These are phyloP conservation scores for Clanis bilineata DNA, from an alignment of 2,888 invertebrate species.

Conservation along the genomic window DNA sequence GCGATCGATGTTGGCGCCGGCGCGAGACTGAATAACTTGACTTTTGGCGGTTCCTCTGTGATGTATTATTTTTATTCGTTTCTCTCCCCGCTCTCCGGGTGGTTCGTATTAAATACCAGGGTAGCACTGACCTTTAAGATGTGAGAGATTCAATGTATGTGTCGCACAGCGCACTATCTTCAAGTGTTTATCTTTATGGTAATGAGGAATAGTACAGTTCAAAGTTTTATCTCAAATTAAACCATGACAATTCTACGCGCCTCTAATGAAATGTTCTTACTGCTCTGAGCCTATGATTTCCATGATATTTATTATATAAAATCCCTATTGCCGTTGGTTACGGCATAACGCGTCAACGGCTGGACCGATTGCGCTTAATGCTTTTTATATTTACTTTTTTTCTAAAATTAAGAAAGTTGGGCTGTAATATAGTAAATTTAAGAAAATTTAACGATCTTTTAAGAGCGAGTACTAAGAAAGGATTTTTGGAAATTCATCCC, in stretches of 20 bases:
- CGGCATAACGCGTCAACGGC: too few species aligned
- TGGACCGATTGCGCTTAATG: too few species aligned
- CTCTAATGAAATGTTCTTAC: too few species aligned
- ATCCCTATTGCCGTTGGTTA: too few species aligned
- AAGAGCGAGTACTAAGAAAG: too few species aligned
- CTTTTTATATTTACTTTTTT: too few species aligned
- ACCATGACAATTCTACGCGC: not conserved
- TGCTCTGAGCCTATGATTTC: too few species aligned
- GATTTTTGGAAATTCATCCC: too few species aligned
- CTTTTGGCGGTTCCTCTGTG: conserved; percentile 50
- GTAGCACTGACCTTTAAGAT: conserved; percentile 9
- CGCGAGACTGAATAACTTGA: conserved; percentile 60
- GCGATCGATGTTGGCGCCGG: conserved; percentile 70
- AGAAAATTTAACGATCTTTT: too few species aligned
- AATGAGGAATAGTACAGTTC: not conserved
- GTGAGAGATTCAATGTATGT: not conserved
- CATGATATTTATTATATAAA: too few species aligned
- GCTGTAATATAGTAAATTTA: too few species aligned
- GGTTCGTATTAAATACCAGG: conserved; percentile 4
- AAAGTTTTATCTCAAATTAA: not conserved
- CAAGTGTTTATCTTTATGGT: not conserved
- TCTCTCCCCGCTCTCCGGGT: conserved; percentile 10
- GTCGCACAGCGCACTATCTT: not conserved
- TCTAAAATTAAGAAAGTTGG: too few species aligned
- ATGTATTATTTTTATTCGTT: conserved; percentile 21